Evolutionary conservation across 2,113 vertebrate genomes (phyloP).

Genomic region (Trinectes maculatus): DNA sequence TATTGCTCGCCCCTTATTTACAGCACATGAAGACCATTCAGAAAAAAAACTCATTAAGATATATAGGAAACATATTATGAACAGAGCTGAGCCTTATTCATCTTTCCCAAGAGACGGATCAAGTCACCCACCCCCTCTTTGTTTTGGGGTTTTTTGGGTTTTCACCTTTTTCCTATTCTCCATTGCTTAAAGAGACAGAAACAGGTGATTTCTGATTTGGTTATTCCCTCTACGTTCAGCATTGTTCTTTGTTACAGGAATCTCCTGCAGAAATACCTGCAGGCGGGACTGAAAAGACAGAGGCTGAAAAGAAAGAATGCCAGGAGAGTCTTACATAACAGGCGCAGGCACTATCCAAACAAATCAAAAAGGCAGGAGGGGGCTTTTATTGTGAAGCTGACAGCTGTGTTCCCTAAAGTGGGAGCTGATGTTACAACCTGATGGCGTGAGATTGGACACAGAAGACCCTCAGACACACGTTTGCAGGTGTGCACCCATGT

Average conservation of each 20-base stretch:
- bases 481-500: slow-evolving; percentile 17
- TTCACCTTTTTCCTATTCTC: slow-evolving; percentile 18
- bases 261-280: slow-evolving; percentile 63
- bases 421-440: slow-evolving; percentile 40
- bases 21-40: not conserved
- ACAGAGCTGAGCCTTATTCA: slow-evolving; percentile 12
- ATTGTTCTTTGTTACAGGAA: slow-evolving; percentile 64
- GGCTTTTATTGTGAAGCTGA: slow-evolving; percentile 54
- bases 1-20: not conserved
- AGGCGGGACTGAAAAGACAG: slow-evolving; percentile 54
- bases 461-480: slow-evolving; percentile 16
- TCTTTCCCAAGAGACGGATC: slow-evolving; percentile 29
- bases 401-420: slow-evolving; percentile 51
- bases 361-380: slow-evolving; percentile 51
- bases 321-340: slow-evolving; percentile 67
- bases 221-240: slow-evolving; percentile 61
- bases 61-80: slow-evolving; percentile 16
- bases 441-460: slow-evolving; percentile 35
- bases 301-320: slow-evolving; percentile 49
- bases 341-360: slow-evolving; percentile 45
- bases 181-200: slow-evolving; percentile 29
- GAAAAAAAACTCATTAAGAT: not conserved
- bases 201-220: slow-evolving; percentile 45
- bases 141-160: slow-evolving; percentile 11
- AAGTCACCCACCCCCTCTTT: slow-evolving; percentile 26